Percentiles rank a stretch among this genome's conserved stretches.
These are phyloP conservation scores for Brachionus paranguensis DNA, from an alignment of 1,140 invertebrate genomes.

Conservation along the genomic window DNA sequence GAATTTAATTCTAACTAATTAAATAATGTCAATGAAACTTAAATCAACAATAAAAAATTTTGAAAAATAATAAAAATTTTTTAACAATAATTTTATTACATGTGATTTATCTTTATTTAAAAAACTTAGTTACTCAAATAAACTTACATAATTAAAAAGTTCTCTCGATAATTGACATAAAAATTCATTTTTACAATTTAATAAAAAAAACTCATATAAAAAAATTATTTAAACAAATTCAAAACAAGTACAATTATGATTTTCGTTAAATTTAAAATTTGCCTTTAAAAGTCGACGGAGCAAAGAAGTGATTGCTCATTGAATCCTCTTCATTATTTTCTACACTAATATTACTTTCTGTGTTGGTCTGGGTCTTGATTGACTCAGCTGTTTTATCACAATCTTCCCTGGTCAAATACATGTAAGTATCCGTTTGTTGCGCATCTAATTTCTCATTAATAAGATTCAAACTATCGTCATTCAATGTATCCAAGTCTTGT, in stretches of 20 bases:
- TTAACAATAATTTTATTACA: neutral
- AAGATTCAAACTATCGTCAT: slow-evolving; percentile 8
- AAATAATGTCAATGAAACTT: neutral
- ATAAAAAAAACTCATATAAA: slow-evolving; percentile 8
- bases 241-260: neutral
- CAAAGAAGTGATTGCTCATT: neutral
- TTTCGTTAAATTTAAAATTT: neutral
- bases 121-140: neutral
- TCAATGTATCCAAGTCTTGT: neutral
- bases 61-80: neutral
- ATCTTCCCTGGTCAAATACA: slow-evolving; percentile 12
- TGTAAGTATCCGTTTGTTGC: neutral
- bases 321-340: neutral
- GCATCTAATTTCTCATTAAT: neutral
- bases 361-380: neutral
- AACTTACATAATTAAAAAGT: neutral
- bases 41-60: neutral
- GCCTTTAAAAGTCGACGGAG: neutral
- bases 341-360: neutral
- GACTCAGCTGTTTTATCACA: slow-evolving; percentile 21
- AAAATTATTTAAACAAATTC: neutral
- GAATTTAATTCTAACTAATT: no score
- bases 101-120: neutral
- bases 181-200: neutral
- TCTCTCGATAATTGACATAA: neutral